A percentile compares a stretch with the other conserved stretches of the same genome.
These are phyloP conservation scores for Stomatorhinus ivindoensis DNA, from an alignment of 2,113 vertebrate genomes.

Conservation along the genomic window DNA sequence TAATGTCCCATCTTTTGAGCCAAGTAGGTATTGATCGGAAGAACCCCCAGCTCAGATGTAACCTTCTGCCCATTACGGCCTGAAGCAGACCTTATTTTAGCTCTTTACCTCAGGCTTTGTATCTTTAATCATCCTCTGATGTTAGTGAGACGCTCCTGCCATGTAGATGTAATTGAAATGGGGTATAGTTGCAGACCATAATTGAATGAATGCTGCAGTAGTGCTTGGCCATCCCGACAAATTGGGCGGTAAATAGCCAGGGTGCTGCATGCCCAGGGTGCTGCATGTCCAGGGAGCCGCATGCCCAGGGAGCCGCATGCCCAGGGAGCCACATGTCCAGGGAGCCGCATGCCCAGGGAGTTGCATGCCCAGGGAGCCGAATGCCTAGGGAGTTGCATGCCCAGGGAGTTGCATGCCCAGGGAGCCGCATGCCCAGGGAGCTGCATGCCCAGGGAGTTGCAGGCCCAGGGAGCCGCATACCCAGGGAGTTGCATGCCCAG, in stretches of 20 bases:
- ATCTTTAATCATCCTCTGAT: background rate
- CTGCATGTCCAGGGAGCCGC: too few relatives aligned
- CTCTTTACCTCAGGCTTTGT: background rate
- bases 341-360: too few relatives aligned
- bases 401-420: too few relatives aligned
- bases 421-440: too few relatives aligned
- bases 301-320: too few relatives aligned
- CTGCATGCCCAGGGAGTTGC: too few relatives aligned
- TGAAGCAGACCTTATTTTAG: background rate
- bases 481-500: too few relatives aligned
- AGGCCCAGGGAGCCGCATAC: too few relatives aligned
- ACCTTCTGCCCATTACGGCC: background rate
- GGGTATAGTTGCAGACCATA: background rate
- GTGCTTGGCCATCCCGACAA: background rate
- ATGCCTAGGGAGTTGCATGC: too few relatives aligned
- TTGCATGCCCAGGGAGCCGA: too few relatives aligned
- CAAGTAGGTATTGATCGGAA: background rate
- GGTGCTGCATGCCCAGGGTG: background rate
- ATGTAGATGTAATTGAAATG: background rate
- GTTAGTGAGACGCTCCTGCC: background rate
- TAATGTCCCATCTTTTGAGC: background rate
- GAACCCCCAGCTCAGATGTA: background rate
- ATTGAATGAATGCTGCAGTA: background rate
- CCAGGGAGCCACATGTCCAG: too few relatives aligned
- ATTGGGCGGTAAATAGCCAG: background rate